These are phyloP conservation scores for Anguilla marmorata DNA, from an alignment of 2,797 vertebrate genomes.

Conservation along the genomic window DNA sequence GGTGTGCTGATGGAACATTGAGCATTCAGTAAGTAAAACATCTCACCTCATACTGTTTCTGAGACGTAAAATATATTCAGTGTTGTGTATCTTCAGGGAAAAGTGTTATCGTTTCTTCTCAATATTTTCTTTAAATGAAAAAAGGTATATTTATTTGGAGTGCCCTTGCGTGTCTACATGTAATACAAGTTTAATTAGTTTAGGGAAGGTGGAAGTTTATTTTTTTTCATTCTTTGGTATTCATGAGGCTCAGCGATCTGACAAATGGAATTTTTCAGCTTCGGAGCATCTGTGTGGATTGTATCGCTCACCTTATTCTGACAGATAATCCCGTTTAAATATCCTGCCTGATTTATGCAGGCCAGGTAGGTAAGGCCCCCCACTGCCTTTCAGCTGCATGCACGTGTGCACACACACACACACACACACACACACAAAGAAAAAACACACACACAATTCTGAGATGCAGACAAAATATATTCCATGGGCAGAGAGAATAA, in stretches of 20 bases:
- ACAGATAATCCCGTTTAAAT: constrained; percentile 79
- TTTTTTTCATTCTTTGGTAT: constrained; percentile 73
- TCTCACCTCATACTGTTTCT: not conserved
- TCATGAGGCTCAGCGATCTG: constrained; percentile 82
- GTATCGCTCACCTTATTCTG: constrained; percentile 71
- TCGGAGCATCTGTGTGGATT: constrained; percentile 63
- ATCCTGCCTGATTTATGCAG: constrained; percentile 66
- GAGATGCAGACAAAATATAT: constrained; percentile 24
- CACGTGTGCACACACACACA: constrained; percentile 38
- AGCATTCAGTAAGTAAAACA: not conserved
- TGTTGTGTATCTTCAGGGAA: not conserved
- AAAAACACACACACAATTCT: constrained; percentile 33
- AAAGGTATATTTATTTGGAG: constrained; percentile 63
- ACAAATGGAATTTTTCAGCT: constrained; percentile 82
- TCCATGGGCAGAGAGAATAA: constrained; percentile 30
- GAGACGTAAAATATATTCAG: not conserved
- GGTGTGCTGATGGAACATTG: not conserved
- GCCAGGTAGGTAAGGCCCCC: constrained; percentile 58
- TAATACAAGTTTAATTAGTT: constrained; percentile 80
- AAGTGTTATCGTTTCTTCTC: not conserved
- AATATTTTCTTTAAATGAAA: constrained; percentile 60
- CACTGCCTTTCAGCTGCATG: constrained; percentile 40
- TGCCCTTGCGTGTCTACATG: constrained; percentile 47
- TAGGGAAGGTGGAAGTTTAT: constrained; percentile 71
- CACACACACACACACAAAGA: constrained; percentile 46